Evolutionary conservation across 2,888 invertebrate species (phyloP), one percentile per base, ranked within the genome.

Genomic region (Halictus ligatus): DNA sequence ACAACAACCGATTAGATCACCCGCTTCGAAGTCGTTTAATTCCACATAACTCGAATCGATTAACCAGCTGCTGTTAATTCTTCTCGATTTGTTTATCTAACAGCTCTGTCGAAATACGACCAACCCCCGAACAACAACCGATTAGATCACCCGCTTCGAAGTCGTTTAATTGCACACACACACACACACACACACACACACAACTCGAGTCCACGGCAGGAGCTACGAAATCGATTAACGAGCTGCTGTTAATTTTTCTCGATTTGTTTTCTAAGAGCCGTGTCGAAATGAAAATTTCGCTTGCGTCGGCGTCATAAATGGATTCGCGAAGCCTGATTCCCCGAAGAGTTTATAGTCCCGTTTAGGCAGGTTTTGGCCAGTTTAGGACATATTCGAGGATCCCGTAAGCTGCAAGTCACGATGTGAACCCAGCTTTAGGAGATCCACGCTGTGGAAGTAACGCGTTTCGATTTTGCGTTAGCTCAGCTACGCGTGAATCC

Each of bases 391-490:
- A 72, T 80, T 73, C n/a, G n/a, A 75, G 84, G 83, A 85, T 79
- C 75, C 81, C 77, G 81, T 35, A 58, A 81, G 75, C 77, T 79
- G 84, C 89, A 73, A 84, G 90, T 89, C 87, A 91, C 92, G 93
- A 93, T 94, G 94, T 93, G 94, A 94, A 94, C 92, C 91, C 92
- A 92, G 94, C 95, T 95, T 95, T 94, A 94, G 94, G 94, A 93
- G 94, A 95, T 94, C 93, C 95, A 94, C 91, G 94, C 93, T 92
- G 94, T 95, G 95, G 95, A 95, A 95, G 95, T 95, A 95, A 95
- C 95, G 93, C 94, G 94, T 94, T 95, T 95, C 95, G 95, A 95
- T 95, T 95, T 95, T 95, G 93, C 95, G 94, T 95, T 95, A 95
- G 95, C 92, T 93, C 95, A 95, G 94, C 95, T 95, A 95, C 95